phyloP scores from a whole-genome alignment of 2,113 vertebrate species.

The Pelodiscus sinensis region DNA sequence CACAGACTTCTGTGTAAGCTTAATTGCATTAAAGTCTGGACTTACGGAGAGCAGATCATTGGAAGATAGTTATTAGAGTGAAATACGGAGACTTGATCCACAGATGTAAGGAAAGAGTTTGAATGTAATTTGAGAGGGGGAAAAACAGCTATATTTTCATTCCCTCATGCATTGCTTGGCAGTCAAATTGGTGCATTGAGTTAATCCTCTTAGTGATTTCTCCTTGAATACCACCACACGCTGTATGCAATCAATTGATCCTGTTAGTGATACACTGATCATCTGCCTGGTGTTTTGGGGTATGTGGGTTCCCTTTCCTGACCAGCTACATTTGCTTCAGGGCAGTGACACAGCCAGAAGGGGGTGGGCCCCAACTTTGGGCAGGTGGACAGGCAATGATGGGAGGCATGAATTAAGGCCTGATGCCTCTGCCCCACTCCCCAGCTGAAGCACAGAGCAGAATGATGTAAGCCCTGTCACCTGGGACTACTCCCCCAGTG shows the following conservation, averaged over 20 bases:
- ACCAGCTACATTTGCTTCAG: slow-evolving; percentile 11
- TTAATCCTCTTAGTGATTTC: slow-evolving; percentile 10
- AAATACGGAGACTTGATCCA: not conserved
- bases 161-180: not conserved
- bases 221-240: slow-evolving; percentile 17
- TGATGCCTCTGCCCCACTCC: too few relatives aligned
- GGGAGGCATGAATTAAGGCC: too few relatives aligned
- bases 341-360: not conserved
- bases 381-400: too few relatives aligned
- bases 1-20: not conserved
- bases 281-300: not conserved
- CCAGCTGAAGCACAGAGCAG: too few relatives aligned
- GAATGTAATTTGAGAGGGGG: not conserved
- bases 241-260: not conserved
- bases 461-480: too few relatives aligned
- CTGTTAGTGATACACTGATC: not conserved
- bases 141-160: slow-evolving; percentile 37
- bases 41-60: slow-evolving; percentile 36
- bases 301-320: not conserved
- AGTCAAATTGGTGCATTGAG: not conserved
- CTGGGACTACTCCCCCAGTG: too few relatives aligned
- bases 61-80: not conserved
- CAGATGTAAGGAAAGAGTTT: slow-evolving; percentile 31
- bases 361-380: too few relatives aligned
- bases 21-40: slow-evolving; percentile 15